A percentile compares a stretch with the other conserved stretches of the same genome.
Evolutionary conservation across 2,113 vertebrate genomes (phyloP).

Genomic region (Labeo catla): DNA sequence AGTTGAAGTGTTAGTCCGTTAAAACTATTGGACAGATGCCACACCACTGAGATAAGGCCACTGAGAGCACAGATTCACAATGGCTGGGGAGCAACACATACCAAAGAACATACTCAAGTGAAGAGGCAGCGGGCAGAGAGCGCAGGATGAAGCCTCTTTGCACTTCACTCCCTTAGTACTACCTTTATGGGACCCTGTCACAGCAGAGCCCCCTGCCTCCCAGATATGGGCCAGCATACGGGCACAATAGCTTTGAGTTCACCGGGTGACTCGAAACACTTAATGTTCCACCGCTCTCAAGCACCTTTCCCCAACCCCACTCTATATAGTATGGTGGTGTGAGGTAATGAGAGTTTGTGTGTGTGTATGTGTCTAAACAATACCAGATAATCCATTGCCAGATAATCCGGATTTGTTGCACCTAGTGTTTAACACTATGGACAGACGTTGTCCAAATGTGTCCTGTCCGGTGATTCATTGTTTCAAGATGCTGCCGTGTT

Average conservation of each 20-base stretch:
- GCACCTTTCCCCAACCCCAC: slow-evolving; percentile 50
- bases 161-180: slow-evolving; percentile 34
- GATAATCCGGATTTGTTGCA: slow-evolving; percentile 54
- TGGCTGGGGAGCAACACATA: slow-evolving; percentile 61
- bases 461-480: slow-evolving; percentile 21
- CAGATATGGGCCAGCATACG: slow-evolving; percentile 51
- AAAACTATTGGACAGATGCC: slow-evolving; percentile 34
- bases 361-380: slow-evolving; percentile 54
- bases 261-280: slow-evolving; percentile 61
- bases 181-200: slow-evolving; percentile 47
- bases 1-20: slow-evolving; percentile 15
- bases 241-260: slow-evolving; percentile 57
- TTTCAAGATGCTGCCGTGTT: slow-evolving; percentile 16
- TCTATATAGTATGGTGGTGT: slow-evolving; percentile 41
- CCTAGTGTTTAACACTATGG: slow-evolving; percentile 48
- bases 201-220: slow-evolving; percentile 53
- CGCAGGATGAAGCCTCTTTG: slow-evolving; percentile 48
- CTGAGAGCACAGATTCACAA: slow-evolving; percentile 48
- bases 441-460: slow-evolving; percentile 44
- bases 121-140: slow-evolving; percentile 58
- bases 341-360: slow-evolving; percentile 42
- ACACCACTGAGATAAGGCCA: slow-evolving; percentile 43
- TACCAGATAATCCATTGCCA: slow-evolving; percentile 60
- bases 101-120: slow-evolving; percentile 65
- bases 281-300: slow-evolving; percentile 62